Evolutionary conservation across 2,888 invertebrate species (phyloP), one percentile per base, ranked within the genome.

Genomic region (Branchinecta sandiegonensis): DNA sequence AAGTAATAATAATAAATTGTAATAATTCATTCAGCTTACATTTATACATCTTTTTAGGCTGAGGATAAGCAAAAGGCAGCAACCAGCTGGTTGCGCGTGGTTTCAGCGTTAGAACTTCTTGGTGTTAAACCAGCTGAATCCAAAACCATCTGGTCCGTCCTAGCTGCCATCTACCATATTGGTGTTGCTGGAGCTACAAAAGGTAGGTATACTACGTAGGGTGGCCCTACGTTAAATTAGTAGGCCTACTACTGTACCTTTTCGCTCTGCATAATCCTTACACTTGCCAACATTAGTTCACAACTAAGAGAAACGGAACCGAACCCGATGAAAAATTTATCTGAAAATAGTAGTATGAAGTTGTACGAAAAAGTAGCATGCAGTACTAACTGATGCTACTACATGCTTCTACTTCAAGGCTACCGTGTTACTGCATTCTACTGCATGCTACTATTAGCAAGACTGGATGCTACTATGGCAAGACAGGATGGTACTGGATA

Each of bases 141-240:
- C 74, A 86, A 88, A 76, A 86, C 88, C 0, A 83, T 96, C 67
- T 93, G 91, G 87, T 83, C 85, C 74, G 87, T 94, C 64, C 80
- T 96, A 73, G 93, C 94, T 0, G 90, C 94, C n/a, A 88, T 96
- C 70, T 91, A 92, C 76, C 96, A 97, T 79, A 79, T 97, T 71
- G 93, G 94, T 13, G 86, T 88, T 77, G 94, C 90, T 47, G 89
- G 90, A 0, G 89, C 87, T 67, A 83, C 85, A 0, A 88, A 87
- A 82, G 84, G 88, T 86, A 64, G 2, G 74, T 11, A 37, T 68
- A 37, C 10, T n/a, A 69, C 65, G 37, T 2, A 37, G 6, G 6
- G 37, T 37, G 4, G 6, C 6, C 37, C 2, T 37, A 11, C 6
- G 13, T 2, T 50, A 13, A 13, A 37, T 6, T 46, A 68, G 47